Evolutionary conservation across 37 sponge, comb jelly and placozoan genomes (phyloP).

Genomic region (Geodia barretti): DNA sequence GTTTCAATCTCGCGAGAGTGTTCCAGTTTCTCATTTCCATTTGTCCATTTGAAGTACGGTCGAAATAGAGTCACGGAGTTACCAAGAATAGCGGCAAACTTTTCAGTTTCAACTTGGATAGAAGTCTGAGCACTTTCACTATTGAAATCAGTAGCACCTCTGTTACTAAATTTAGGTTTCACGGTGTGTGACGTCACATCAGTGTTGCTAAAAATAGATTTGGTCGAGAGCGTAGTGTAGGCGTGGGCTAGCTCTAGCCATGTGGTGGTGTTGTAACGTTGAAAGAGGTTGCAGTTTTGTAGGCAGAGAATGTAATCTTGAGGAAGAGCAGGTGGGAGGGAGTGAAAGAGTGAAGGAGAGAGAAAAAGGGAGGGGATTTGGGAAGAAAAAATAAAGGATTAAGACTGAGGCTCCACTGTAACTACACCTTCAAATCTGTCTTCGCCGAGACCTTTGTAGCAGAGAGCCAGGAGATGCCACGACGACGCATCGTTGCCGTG

Average conservation of each 20-base stretch:
- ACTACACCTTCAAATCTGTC: conserved; percentile 50
- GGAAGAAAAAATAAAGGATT: background rate
- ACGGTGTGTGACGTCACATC: too few species aligned
- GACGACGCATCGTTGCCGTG: conserved; percentile 27
- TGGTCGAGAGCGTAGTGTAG: background rate
- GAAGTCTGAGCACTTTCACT: background rate
- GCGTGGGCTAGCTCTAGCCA: background rate
- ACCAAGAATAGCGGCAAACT: background rate
- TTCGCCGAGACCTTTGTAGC: conserved; percentile 3
- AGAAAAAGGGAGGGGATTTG: conserved; percentile 14
- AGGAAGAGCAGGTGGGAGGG: background rate
- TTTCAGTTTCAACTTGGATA: background rate
- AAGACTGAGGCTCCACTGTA: background rate
- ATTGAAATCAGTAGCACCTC: background rate
- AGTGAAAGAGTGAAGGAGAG: background rate
- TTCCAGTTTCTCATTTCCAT: background rate
- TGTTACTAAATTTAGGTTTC: background rate
- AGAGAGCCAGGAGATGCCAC: conserved; percentile 47
- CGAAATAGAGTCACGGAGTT: conserved; percentile 29
- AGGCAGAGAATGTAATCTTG: background rate
- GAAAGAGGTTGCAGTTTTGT: background rate
- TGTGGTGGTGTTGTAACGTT: background rate
- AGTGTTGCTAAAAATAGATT: background rate
- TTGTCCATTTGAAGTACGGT: conserved; percentile 35
- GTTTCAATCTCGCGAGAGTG: background rate